Evolutionary conservation across 2,797 vertebrate species (phyloP), one percentile per base, ranked within the genome.

Genomic region (Aotus griseimembra): DNA sequence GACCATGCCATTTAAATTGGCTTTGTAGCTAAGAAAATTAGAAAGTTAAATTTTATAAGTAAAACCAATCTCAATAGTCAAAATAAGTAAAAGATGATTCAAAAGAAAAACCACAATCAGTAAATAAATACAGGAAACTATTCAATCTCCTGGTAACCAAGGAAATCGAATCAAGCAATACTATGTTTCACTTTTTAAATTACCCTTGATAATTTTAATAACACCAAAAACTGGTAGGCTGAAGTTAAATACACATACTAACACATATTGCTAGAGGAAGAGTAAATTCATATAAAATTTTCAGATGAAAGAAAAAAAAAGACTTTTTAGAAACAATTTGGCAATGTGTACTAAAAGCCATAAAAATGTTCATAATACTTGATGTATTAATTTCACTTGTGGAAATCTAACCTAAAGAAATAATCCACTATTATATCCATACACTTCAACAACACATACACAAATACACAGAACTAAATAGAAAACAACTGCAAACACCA

Each of bases 1-100:
- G 58, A 30, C 97, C 99, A 99, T 99, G 19, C 48, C 97, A 88
- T 89, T 98, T 79, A 99, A 98, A 75, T 72, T 93, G 36, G 98
- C 89, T 73, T 94, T 58, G 92, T 99, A 99, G 44, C 99, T 99
- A 91, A 20, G 61, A 82, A 77, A 90, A 94, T 92, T 46, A 76
- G 95, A 96, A 28, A 93, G 73, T 26, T n/a, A 46, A 82, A 26
- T 0, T 46, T 94, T 10, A 88, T 88, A 96, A n/a, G n/a, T 58
- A 67, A 52, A 93, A 79, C 41, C 75, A 96, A 84, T 92, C 28
- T 90, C 75, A 97, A 81, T 1, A 73, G 41, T 93, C 72, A 96
- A 95, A 91, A 61, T 61, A 96, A 92, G 46, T 96, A 95, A 93
- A 96, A 95, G 5, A 52, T 39, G 17, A 95, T 46, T 95, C 36